Evolutionary conservation across 2,113 vertebrate species (phyloP), one percentile per base, ranked within the genome.

Genomic region (Odocoileus virginianus): DNA sequence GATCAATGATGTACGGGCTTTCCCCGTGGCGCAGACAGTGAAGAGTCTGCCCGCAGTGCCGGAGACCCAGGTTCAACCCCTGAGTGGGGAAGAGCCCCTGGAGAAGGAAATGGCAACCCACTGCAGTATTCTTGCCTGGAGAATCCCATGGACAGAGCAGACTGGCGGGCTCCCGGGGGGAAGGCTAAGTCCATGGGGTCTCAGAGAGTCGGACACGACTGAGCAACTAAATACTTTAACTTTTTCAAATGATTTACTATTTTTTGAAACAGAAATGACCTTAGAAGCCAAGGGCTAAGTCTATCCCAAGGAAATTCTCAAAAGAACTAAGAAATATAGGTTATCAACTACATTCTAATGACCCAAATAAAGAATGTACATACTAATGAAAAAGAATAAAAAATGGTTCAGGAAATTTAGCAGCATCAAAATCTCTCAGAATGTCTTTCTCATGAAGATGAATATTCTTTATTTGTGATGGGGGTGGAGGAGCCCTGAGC

Each of bases 231-330:
- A 7, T 21, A 27, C 36, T 76, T 76, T 15, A 0, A 76, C 12
- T 43, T 76, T 76, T 43, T 43, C 71, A 43, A 76, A 27, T 96
- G 81, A 6, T 19, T n/a, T 89, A 83, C 47, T 61, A 52, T 5
- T 81, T 84, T 92, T 58, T 45, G 16, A 71, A 94, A 71, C 47
- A 30, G 76, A 97, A 95, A 95, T 57, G 60, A 86, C 43, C 15
- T 74, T 23, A 64, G 84, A 89, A 50, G 25, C 5, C 43, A 17
- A 82, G 15, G 6, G 28, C 15, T 40, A 76, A 76, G 52, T 94
- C 28, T 92, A n/a, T 84, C 45, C 15, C 79, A n/a, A 52, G 54
- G 25, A 90, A 96, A 95, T 81, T 81, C 81, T 88, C 74, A n/a
- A 71, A 43, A 45, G 74, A 97, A 84, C 74, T 74, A 87, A 95